Evolutionary conservation across 1,140 invertebrate genomes (phyloP).

Genomic region (Metaphire vulgaris): DNA sequence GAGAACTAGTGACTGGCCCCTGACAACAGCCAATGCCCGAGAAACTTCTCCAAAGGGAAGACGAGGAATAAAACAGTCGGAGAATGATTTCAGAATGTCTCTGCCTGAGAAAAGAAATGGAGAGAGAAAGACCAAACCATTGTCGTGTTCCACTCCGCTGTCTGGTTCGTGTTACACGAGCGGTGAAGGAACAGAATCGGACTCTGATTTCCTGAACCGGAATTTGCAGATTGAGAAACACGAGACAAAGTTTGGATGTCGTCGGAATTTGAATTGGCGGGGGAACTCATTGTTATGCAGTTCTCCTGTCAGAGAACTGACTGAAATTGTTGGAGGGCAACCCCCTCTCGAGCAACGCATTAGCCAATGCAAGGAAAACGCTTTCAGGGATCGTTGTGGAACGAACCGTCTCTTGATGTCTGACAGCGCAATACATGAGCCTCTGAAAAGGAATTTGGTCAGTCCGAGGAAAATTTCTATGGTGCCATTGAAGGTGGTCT

Average conservation of each 20-base stretch:
- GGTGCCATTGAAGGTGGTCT: too few relatives aligned
- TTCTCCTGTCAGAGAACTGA: not conserved
- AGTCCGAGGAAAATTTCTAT: too few relatives aligned
- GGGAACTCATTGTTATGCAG: not conserved
- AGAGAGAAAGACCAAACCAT: not conserved
- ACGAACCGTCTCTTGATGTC: not conserved
- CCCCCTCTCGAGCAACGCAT: not conserved
- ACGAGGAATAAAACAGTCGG: not conserved
- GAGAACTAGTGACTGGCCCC: not conserved
- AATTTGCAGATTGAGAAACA: too few relatives aligned
- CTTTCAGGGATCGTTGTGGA: not conserved
- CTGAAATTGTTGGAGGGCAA: not conserved
- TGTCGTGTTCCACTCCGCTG: not conserved
- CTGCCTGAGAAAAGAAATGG: too few relatives aligned
- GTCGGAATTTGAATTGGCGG: not conserved
- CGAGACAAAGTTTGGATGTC: not conserved
- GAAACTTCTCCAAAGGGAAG: too few relatives aligned
- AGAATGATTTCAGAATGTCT: too few relatives aligned
- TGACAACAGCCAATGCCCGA: not conserved
- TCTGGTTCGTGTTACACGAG: not conserved
- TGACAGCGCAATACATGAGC: not conserved
- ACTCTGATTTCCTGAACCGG: too few relatives aligned
- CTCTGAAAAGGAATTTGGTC: not conserved
- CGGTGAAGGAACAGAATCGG: not conserved
- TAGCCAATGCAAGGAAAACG: not conserved